Base-by-base conservation (phyloP, 92 coral and sea anemone species). In the Galaxea fascicularis region DNA sequence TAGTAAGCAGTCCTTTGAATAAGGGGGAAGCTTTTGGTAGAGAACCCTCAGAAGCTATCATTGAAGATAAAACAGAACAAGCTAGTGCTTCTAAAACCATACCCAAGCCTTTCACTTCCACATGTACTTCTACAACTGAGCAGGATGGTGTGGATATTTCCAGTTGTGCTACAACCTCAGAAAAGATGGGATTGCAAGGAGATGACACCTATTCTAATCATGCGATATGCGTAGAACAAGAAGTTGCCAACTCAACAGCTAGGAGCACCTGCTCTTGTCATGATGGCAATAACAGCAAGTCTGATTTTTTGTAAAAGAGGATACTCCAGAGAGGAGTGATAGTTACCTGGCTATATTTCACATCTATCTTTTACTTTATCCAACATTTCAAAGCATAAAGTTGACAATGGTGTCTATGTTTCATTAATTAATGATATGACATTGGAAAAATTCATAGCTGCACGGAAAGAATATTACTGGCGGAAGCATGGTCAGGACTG, bases 401-500 rank as follows among this genome's bases (percentile, higher is more conserved):
- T 47, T 47, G 53, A 47, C 10, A 47, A 47, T 47, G 53, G 53
- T 47, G 53, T 47, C 53, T 47, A 47, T 47, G 14, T 47, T 47
- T 47, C 53, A 47, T 47, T 47, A 47, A n/a, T n/a, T n/a, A n/a
- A n/a, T n/a, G n/a, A n/a, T n/a, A n/a, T n/a, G 53, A 44, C 84
- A 47, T 47, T 47, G 53, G 53, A 47, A 47, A 8, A 47, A 47
- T n/a, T n/a, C n/a, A n/a, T n/a, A n/a, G n/a, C n/a, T n/a, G n/a
- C n/a, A n/a, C n/a, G n/a, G 53, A 47, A 47, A 47, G 53, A 47
- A 47, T 47, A 47, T 47, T 47, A 14, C 53, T 47, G 53, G 0
- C 53, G 53, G 53, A 47, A 47, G 53, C 53, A 47, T 47, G 53
- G 53, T 14, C 53, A 47, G 14, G 53, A 47, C 14, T 80, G 86